Evolutionary conservation across 2,888 invertebrate species (phyloP).

Genomic region (Agrochola circellaris): DNA sequence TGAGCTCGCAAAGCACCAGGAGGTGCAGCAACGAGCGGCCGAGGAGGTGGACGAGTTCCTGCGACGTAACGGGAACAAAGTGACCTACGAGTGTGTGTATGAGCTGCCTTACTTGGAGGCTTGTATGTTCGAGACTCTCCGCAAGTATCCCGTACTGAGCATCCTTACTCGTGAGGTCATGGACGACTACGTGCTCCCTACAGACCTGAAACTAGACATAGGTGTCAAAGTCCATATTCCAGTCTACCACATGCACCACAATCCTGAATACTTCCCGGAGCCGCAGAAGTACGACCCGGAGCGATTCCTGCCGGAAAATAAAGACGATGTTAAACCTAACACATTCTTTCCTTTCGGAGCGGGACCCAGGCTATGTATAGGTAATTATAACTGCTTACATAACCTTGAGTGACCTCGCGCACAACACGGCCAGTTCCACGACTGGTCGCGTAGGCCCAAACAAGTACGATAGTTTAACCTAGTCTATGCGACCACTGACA

Average conservation of each 20-base stretch:
- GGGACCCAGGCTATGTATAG: conserved; percentile 74
- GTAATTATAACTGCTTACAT: conserved; percentile 39
- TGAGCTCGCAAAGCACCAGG: conserved; percentile 75
- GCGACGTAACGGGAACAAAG: conserved; percentile 62
- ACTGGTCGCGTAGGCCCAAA: neutral
- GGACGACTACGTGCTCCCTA: conserved; percentile 60
- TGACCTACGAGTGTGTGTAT: conserved; percentile 73
- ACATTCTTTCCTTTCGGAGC: conserved; percentile 76
- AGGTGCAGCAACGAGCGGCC: conserved; percentile 67
- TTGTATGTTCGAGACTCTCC: conserved; percentile 76
- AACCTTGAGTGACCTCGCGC: neutral
- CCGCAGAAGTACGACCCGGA: conserved; percentile 73
- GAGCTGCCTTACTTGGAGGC: conserved; percentile 78
- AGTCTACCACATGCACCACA: conserved; percentile 69
- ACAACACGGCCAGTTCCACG: neutral
- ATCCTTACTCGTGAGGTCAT: conserved; percentile 75
- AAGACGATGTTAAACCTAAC: conserved; percentile 65
- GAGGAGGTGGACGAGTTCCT: conserved; percentile 76
- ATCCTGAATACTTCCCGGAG: conserved; percentile 72
- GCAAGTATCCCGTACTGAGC: conserved; percentile 77
- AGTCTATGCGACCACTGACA: neutral
- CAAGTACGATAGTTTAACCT: neutral
- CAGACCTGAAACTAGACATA: conserved; percentile 53
- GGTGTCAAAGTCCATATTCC: conserved; percentile 73
- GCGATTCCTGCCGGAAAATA: conserved; percentile 71